Base-by-base conservation (phyloP, 2,888 invertebrate species). In the Ophion obscuratus region DNA sequence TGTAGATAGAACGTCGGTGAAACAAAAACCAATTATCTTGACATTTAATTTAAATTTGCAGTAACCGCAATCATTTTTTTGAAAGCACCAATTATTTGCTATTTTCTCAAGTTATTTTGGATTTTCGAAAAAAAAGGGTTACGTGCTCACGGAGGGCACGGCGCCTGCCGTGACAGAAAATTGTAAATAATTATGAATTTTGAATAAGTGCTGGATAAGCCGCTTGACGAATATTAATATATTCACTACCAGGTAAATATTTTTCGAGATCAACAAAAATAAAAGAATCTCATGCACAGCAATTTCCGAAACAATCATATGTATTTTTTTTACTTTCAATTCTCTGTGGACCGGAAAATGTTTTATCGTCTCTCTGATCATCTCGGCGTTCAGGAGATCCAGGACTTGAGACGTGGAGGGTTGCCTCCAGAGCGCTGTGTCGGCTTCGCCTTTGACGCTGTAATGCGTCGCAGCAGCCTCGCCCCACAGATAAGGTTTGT, bases 401-500 rank as follows among this genome's bases (percentile, higher is more conserved):
- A 98, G 94, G 2, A 98, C 96, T 93, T 97, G 96, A 68, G 96
- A 95, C 27, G 96, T 95, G 47, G 96, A 96, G 0, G 97, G 97
- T 92, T 97, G 97, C 81, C 96, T 95, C 95, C 96, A 96, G 9
- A 97, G 92, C 27, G 95, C 96, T 75, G 95, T 95, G 53, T 95
- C 95, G 0, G 95, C 92, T 74, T 95, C 95, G 20, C 95, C 95
- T 74, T 96, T 95, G 0, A 97, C 95, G 1, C 97, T 96, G 92
- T 97, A 98, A 92, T 97, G 96, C 75, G 96, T 96, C 0, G 97
- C 96, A 0, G 98, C 98, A 2, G 97, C 96, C 92, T 96, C 96
- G 0, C 98, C 98, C 97, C 97, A 98, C 0, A 98, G 94, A 90
- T 97, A 97, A 0, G 98, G 98, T 87, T 97, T 96, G 92, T 95